These are phyloP conservation scores for Leptosomus discolor DNA, from an alignment of 2,113 vertebrate genomes.

Conservation along the genomic window DNA sequence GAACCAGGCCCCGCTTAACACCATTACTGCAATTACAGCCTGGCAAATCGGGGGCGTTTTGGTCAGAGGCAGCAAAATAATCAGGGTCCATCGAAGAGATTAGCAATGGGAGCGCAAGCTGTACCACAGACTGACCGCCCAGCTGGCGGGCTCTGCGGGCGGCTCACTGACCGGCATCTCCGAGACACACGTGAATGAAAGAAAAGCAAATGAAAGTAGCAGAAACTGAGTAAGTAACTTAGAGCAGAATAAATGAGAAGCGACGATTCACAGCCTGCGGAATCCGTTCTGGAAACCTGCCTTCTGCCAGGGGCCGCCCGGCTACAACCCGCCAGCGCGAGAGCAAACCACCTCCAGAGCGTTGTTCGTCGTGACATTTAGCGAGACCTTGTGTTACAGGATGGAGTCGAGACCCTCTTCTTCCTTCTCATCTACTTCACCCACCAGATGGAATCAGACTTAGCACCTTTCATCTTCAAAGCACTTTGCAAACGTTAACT, in stretches of 20 bases:
- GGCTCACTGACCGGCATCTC: neutral
- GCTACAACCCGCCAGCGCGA: fast-evolving
- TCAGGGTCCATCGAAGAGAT: neutral
- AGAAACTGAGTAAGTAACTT: neutral
- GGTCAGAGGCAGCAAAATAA: neutral
- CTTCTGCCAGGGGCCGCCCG: neutral
- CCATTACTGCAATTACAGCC: neutral
- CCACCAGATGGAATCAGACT: neutral
- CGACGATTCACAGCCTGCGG: neutral
- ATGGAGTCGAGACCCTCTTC: neutral
- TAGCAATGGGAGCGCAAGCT: neutral
- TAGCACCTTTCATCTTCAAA: neutral
- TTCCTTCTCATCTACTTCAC: neutral
- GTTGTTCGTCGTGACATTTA: neutral
- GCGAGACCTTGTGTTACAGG: fast-evolving
- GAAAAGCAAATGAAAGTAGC: neutral
- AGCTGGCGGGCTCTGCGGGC: neutral
- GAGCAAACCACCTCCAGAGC: neutral
- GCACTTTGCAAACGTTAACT: neutral
- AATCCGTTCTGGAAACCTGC: neutral
- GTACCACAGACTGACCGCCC: fast-evolving
- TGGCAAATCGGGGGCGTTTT: neutral
- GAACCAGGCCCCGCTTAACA: neutral
- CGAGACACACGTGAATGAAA: fast-evolving
- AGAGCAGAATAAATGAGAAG: neutral